Conservation (phyloP, 2,888 invertebrate species). For the Drosophila fungiperda region DNA sequence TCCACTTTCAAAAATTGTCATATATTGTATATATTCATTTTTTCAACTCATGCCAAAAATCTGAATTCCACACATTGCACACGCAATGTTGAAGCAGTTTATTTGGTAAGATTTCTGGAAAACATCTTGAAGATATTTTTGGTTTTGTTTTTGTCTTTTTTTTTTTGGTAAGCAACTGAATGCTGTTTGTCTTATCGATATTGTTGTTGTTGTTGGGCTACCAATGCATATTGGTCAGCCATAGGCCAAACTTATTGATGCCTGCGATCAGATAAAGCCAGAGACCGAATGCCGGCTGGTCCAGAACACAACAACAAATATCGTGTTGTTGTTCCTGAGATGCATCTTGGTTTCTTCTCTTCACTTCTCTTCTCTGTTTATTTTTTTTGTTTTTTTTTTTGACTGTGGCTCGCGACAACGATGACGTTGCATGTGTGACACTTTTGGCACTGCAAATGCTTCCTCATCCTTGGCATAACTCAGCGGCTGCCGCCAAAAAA, state of each 20-base stretch:
- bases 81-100: conserved; percentile 10
- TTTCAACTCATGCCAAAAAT: conserved; percentile 25
- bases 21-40: conserved; percentile 6
- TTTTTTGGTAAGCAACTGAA: conserved; percentile 17
- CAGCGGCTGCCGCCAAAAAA: conserved; percentile 26
- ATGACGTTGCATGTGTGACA: conserved; percentile 76
- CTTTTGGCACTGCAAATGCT: conserved; percentile 68
- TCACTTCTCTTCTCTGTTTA: neutral
- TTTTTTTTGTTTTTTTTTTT: conserved; percentile 5
- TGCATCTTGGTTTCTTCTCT: conserved; percentile 56
- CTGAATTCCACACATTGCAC: conserved; percentile 9
- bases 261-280: conserved; percentile 63
- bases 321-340: conserved; percentile 41
- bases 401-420: conserved; percentile 69
- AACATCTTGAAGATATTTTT: conserved; percentile 32
- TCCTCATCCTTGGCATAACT: conserved; percentile 76
- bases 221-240: conserved; percentile 57
- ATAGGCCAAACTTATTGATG: conserved; percentile 71
- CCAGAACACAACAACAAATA: conserved; percentile 11
- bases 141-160: neutral
- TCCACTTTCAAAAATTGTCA: conserved; percentile 6
- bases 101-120: conserved; percentile 22
- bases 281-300: conserved; percentile 30
- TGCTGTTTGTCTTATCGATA: conserved; percentile 41
- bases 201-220: conserved; percentile 35